Evolutionary conservation across 1,140 invertebrate genomes (phyloP), one percentile per base, ranked within the genome.

Genomic region (Epicauta chinensis): DNA sequence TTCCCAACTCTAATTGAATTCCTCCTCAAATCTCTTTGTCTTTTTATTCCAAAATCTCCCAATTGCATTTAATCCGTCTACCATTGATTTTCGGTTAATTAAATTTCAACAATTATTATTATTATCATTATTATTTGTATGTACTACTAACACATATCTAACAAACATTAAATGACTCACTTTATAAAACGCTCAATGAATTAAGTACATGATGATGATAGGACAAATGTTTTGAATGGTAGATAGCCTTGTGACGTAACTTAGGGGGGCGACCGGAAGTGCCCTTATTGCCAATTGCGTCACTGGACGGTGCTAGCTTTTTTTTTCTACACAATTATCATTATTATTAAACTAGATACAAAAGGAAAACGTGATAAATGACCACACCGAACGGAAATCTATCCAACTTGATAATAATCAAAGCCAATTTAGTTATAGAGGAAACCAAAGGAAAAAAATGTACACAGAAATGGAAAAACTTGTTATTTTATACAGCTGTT

Each of bases 171-270:
- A 51, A 51, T 35, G 49, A 51, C 16, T 43, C 49, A 34, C 32
- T 9, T 34, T 34, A n/a, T n/a, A n/a, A 3, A 34, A 3, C 6
- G 30, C n/a, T 51, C 49, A 51, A 51, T 51, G 49, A 51, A 51
- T 51, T 51, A 51, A 51, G 39, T 37, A 51, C 40, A 16, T 44
- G 49, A 51, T 51, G n/a, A n/a, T n/a, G n/a, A n/a, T n/a, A n/a
- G n/a, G n/a, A n/a, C n/a, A n/a, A n/a, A n/a, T 16, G 36, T 42
- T 10, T n/a, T 41, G 49, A 51, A 51, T 44, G 11, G 40, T 36
- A 7, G 4, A 23, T 51, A 51, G 49, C 49, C 49, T 51, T 51
- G 49, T 51, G 29, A 16, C 17, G 35, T 48, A 34, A 46, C 43
- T 43, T 43, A 14, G 17, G 16, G 13, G 13, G 12, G 43, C n/a